Evolutionary conservation across 2,797 vertebrate genomes (phyloP).

Genomic region (Propithecus deckenii): DNA sequence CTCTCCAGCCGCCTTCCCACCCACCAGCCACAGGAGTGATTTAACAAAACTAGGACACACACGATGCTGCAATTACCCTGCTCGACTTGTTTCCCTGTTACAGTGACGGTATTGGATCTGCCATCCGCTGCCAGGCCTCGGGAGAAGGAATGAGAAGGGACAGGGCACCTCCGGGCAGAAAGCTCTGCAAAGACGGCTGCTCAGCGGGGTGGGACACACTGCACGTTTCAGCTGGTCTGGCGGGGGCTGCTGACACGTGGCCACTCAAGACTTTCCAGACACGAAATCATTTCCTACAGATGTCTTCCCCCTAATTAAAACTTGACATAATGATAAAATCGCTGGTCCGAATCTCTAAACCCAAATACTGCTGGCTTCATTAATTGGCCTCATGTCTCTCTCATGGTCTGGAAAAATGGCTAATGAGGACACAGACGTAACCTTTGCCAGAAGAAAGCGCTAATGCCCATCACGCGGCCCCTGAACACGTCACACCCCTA

Average conservation of each 20-base stretch:
- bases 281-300: not conserved
- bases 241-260: accelerated
- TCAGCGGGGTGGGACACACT: accelerated
- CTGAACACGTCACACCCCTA: slow-evolving; percentile 75
- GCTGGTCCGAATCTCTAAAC: not conserved
- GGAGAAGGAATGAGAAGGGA: slow-evolving; percentile 37
- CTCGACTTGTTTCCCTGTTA: not conserved
- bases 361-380: not conserved
- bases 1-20: not conserved
- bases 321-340: not conserved
- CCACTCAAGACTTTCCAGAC: not conserved
- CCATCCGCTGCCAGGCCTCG: not conserved
- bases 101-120: slow-evolving; percentile 55
- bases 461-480: slow-evolving; percentile 57
- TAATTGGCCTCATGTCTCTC: not conserved
- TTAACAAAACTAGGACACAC: not conserved
- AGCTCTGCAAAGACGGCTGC: not conserved
- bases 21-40: not conserved
- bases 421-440: not conserved
- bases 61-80: not conserved
- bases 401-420: not conserved
- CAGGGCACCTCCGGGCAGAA: not conserved
- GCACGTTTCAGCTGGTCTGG: not conserved
- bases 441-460: slow-evolving; percentile 2
- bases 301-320: not conserved